phyloP scores from a whole-genome alignment of 2,888 invertebrate species.

The Lasioglossum villosulum region DNA sequence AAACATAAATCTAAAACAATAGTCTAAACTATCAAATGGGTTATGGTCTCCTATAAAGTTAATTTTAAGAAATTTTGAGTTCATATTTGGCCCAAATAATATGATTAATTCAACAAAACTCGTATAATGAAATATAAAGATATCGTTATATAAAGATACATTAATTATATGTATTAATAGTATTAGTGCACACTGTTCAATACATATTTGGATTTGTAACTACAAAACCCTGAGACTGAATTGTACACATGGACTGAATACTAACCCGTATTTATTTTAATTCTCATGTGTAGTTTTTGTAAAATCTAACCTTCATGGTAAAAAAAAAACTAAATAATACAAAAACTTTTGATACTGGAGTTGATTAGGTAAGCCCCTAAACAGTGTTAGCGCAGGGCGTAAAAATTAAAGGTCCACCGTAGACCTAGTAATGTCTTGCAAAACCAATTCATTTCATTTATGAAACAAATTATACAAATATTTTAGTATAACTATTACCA shows the following conservation, averaged over 20 bases:
- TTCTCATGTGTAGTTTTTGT: not conserved
- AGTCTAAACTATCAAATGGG: not conserved
- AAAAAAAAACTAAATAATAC: too few species aligned
- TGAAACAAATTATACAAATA: not conserved
- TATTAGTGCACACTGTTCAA: not conserved
- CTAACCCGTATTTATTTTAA: not conserved
- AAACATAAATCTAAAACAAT: not conserved
- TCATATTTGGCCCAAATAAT: not conserved
- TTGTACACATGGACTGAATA: not conserved
- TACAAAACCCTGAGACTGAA: not conserved
- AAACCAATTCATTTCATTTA: not conserved
- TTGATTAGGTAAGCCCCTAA: too few species aligned
- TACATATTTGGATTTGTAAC: not conserved
- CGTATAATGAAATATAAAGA: not conserved
- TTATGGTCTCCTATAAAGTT: not conserved
- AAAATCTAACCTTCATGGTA: too few species aligned
- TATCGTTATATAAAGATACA: not conserved
- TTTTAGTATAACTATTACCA: not conserved
- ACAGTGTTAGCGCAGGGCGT: too few species aligned
- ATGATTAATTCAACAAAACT: not conserved
- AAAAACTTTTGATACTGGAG: too few species aligned
- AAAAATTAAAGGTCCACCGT: too few species aligned
- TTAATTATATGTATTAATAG: not conserved
- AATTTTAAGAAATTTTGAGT: not conserved
- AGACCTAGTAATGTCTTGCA: too few species aligned